Evolutionary conservation across 2,888 invertebrate species (phyloP).

Genomic region (Blastobasis lacticolella): DNA sequence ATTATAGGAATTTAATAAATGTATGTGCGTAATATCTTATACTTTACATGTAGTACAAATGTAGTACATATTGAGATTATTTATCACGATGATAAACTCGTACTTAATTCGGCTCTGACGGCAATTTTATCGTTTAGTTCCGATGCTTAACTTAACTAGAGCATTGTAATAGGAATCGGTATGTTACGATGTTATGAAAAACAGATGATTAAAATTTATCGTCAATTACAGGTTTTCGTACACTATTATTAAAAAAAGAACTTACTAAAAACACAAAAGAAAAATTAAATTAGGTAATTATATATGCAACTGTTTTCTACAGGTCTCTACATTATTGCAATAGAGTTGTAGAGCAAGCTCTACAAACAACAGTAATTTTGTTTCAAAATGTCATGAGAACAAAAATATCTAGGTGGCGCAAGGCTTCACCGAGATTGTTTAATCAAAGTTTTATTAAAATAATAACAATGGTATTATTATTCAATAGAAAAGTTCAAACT

Average conservation of each 20-base stretch:
- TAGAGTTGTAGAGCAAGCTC: not conserved
- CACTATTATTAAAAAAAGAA: too few relatives aligned
- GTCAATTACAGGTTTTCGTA: too few relatives aligned
- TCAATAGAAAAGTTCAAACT: slow-evolving; percentile 14
- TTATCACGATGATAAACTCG: too few relatives aligned
- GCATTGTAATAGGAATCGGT: not conserved
- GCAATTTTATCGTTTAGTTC: slow-evolving; percentile 7
- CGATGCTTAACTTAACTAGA: slow-evolving; percentile 18
- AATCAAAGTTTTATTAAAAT: slow-evolving; percentile 24
- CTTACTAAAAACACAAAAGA: too few relatives aligned
- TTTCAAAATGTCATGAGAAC: slow-evolving; percentile 27
- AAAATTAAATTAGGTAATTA: too few relatives aligned
- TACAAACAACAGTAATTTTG: not conserved
- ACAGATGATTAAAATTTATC: not conserved
- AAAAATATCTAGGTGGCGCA: slow-evolving; percentile 15
- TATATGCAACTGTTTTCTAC: too few relatives aligned
- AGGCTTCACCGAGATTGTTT: slow-evolving; percentile 26
- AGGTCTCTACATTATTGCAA: not conserved
- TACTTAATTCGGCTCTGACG: too few relatives aligned
- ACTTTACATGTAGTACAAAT: too few relatives aligned
- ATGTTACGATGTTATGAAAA: not conserved
- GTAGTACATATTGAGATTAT: too few relatives aligned
- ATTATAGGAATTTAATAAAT: too few relatives aligned
- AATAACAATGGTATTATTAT: slow-evolving; percentile 24
- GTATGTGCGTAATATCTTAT: too few relatives aligned